Percentiles rank a stretch among this genome's conserved stretches.
Conservation (phyloP, 2,888 invertebrate species). For the Scrobipalpa atriplicella region DNA sequence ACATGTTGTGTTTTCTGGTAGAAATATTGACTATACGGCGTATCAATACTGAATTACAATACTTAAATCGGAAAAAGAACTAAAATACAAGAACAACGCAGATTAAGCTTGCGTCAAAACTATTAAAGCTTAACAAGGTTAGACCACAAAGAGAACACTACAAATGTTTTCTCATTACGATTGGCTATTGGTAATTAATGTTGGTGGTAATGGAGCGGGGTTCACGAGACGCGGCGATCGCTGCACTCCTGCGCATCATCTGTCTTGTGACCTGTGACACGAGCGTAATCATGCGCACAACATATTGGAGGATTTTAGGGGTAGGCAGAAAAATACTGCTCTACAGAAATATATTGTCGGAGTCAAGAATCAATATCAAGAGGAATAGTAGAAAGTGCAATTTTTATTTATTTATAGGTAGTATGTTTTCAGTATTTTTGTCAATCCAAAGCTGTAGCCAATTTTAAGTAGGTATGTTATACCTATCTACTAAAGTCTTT, state of each 20-base stretch:
- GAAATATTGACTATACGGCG: no score
- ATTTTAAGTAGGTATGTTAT: no score
- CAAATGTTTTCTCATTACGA: constrained; percentile 64
- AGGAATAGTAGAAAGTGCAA: no score
- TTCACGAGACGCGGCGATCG: constrained; percentile 53
- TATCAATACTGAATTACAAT: no score
- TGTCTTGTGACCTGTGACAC: constrained; percentile 74
- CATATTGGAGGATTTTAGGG: constrained; percentile 34
- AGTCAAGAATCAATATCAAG: no score
- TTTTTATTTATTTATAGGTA: no score
- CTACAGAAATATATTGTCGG: neutral
- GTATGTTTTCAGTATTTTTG: neutral
- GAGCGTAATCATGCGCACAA: constrained; percentile 38
- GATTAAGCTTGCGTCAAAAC: constrained; percentile 2
- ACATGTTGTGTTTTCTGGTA: no score
- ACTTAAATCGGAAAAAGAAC: no score
- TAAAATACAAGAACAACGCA: neutral
- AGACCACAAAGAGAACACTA: constrained; percentile 46
- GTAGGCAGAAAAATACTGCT: neutral
- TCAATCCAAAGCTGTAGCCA: no score
- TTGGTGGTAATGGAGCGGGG: constrained; percentile 71
- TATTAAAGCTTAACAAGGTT: constrained; percentile 36
- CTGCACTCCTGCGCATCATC: constrained; percentile 74
- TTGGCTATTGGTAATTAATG: constrained; percentile 71
- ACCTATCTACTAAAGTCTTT: no score